Base-by-base conservation (phyloP, 2,113 vertebrate genomes). In the Struthidea cinerea region DNA sequence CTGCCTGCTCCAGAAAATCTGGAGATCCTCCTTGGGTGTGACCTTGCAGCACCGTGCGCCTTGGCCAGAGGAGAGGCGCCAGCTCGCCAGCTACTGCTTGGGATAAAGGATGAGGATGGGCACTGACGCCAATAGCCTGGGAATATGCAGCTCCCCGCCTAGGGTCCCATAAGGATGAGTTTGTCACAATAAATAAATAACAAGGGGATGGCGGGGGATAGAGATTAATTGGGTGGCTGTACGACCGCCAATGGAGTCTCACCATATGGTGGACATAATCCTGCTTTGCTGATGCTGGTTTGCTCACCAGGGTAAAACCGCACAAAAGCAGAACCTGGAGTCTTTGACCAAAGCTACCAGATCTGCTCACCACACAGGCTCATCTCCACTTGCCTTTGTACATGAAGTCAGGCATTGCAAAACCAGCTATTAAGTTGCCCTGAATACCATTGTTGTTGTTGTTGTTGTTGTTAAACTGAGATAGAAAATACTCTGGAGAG, bases 131-230 rank as follows among this genome's bases (percentile, higher is more conserved):
- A 90, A 71, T 80, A 92, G 80, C 76, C 95, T 73, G 89, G 86
- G 90, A 96, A 78, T 49, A 87, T 0, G 1, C 70, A 61, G 61
- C 82, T 91, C 92, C 79, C 60, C 3, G 71, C 91, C 88, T 26
- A 13, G 53, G 64, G 76, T 96, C 96, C 83, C 96, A 78, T 22
- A 87, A 95, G 90, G 96, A 94, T 81, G 88, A 41, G 85, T 96
- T 94, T 96, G 93, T 96, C 96, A 96, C 94, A 96, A 96, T 94
- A 95, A 97, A 96, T 97, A 92, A 95, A 94, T 96, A 96, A 90
- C 93, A 95, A 96, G 89, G 73, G 71, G 80, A 33, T 90, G 84
- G 88, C 59, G 79, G 49, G 71, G 88, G 86, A 89, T 68, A 87
- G 89, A 95, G 95, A 97, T 96, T 96, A 96, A 97, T 95, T 94